A percentile compares a stretch with the other conserved stretches of the same genome.
Conservation (phyloP, 2,888 invertebrate genomes). For the Autographa gamma region DNA sequence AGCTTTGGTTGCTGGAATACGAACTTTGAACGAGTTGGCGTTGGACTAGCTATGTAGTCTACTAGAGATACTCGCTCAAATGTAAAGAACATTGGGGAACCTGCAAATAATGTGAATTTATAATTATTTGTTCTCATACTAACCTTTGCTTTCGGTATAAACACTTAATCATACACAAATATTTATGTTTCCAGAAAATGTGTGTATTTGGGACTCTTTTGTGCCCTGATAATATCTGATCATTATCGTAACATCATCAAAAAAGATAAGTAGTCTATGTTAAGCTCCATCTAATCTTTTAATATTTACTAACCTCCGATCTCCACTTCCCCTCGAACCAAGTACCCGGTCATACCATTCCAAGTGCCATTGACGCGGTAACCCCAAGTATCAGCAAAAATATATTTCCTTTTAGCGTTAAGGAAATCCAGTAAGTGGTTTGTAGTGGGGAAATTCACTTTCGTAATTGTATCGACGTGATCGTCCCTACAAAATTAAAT, state of each 20-base stretch:
- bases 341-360: constrained; percentile 91
- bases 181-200: too few species aligned
- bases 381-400: constrained; percentile 90
- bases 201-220: too few species aligned
- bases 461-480: constrained; percentile 90
- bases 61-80: constrained; percentile 89
- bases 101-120: constrained; percentile 65
- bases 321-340: constrained; percentile 89
- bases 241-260: neutral
- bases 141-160: too few species aligned
- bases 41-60: constrained; percentile 91
- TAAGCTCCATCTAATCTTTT: neutral
- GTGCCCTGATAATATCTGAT: too few species aligned
- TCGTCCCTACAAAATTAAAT: constrained; percentile 75
- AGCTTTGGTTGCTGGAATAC: constrained; percentile 92
- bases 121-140: neutral
- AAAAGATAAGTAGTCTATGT: neutral
- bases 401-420: constrained; percentile 87
- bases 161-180: too few species aligned
- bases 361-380: constrained; percentile 88
- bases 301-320: constrained; percentile 85
- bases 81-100: constrained; percentile 91
- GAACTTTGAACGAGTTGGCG: constrained; percentile 91
- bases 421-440: constrained; percentile 88
- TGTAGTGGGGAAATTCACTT: constrained; percentile 90